phyloP scores from a whole-genome alignment of 2,113 vertebrate genomes.

The Pangasianodon gigas region DNA sequence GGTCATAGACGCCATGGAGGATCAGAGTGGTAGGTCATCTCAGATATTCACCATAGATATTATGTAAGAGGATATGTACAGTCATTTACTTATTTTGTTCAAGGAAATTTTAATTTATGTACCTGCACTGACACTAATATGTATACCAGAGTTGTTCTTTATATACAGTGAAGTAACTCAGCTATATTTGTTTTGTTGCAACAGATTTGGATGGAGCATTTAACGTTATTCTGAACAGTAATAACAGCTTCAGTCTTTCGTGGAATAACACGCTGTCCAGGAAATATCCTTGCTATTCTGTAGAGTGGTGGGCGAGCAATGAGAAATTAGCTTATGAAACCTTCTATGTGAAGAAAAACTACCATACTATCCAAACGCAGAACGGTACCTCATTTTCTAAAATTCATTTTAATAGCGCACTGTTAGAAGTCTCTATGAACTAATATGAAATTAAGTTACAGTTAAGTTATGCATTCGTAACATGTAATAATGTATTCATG shows the following conservation, averaged over 20 bases:
- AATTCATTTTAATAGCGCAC: neutral
- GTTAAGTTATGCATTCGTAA: neutral
- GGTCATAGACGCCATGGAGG: constrained; percentile 22
- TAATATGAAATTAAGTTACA: neutral
- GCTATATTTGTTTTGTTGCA: neutral
- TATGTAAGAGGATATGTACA: neutral
- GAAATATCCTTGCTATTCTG: constrained; percentile 64
- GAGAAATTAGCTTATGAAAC: constrained; percentile 10
- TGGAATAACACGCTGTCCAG: constrained; percentile 56
- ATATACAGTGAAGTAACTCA: neutral
- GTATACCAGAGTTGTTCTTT: neutral
- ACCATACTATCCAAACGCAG: constrained; percentile 12
- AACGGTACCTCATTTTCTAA: constrained; percentile 32
- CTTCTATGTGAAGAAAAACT: constrained; percentile 45
- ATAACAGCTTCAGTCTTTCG: constrained; percentile 55
- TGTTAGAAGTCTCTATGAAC: neutral
- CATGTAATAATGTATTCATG: neutral
- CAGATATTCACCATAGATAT: neutral
- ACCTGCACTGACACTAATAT: neutral
- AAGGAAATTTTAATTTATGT: neutral
- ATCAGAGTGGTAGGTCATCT: neutral
- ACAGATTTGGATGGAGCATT: constrained; percentile 53
- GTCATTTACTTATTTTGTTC: neutral
- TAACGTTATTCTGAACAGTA: constrained; percentile 57
- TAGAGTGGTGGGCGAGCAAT: constrained; percentile 64